A percentile compares a stretch with the other conserved stretches of the same genome.
Conservation (phyloP, 2,797 vertebrate genomes). For the Typhlichthys subterraneus region DNA sequence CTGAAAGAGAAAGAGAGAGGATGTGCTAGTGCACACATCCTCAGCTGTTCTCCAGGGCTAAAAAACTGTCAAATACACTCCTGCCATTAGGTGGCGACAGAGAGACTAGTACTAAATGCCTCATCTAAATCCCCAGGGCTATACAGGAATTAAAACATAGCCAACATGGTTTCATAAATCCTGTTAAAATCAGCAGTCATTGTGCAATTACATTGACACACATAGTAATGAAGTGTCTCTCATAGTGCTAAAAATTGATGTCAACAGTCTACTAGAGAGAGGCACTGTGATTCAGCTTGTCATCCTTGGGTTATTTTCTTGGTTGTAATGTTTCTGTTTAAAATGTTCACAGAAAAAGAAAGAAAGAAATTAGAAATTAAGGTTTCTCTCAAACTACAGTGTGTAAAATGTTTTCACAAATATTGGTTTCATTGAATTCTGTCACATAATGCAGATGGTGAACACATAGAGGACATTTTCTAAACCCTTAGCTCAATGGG, state of each 20-base stretch:
- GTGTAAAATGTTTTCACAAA: constrained; percentile 37
- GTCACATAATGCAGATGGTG: constrained; percentile 38
- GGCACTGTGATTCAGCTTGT: background rate
- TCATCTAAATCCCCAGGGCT: background rate
- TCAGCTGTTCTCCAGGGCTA: constrained; percentile 68
- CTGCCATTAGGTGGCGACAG: constrained; percentile 81
- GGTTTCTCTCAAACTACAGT: constrained; percentile 28
- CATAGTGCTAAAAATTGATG: background rate
- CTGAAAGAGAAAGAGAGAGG: constrained; percentile 76
- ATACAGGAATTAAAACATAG: background rate
- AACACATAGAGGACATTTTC: constrained; percentile 58
- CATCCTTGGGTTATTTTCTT: background rate
- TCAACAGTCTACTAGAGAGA: background rate
- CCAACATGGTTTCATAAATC: background rate
- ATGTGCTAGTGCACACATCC: constrained; percentile 78
- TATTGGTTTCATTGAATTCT: constrained; percentile 40
- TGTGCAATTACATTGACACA: constrained; percentile 12
- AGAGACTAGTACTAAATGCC: constrained; percentile 45
- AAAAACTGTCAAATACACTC: constrained; percentile 43
- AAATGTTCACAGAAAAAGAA: constrained; percentile 10
- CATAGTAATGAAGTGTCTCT: background rate
- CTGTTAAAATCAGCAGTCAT: constrained; percentile 1
- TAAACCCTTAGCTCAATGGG: constrained; percentile 57
- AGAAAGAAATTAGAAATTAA: constrained; percentile 17
- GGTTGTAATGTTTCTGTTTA: constrained; percentile 13